phyloP scores from a whole-genome alignment of 2,113 vertebrate genomes.

The Boleophthalmus pectinirostris region DNA sequence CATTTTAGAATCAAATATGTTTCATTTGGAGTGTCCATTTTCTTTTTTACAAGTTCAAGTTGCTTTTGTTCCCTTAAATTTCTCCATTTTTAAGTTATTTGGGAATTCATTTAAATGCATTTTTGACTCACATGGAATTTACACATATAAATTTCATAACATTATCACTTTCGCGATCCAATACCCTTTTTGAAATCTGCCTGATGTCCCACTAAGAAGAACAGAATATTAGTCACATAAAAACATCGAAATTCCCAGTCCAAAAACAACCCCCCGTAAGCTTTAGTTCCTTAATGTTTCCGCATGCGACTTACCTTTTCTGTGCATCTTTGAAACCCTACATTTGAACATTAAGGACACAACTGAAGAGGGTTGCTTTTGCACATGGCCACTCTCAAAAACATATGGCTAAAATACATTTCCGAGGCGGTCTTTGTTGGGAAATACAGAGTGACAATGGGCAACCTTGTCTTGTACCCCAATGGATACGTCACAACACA shows the following conservation, averaged over 20 bases:
- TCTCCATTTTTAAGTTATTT: no score
- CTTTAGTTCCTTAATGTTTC: background rate
- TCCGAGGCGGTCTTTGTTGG: constrained; percentile 72
- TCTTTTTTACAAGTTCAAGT: no score
- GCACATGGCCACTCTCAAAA: constrained; percentile 61
- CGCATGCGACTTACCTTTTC: constrained; percentile 25
- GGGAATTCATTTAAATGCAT: no score
- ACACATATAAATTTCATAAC: no score
- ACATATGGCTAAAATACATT: constrained; percentile 59
- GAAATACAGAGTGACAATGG: constrained; percentile 76
- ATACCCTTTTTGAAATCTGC: constrained; percentile 32
- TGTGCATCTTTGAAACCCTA: background rate
- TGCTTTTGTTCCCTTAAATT: no score
- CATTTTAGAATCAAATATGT: no score
- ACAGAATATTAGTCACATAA: constrained; percentile 31
- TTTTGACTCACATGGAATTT: no score
- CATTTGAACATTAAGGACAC: background rate
- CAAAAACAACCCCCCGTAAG: constrained; percentile 60
- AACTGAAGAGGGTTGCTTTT: constrained; percentile 60
- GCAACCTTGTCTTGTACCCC: constrained; percentile 41
- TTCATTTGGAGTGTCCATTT: no score
- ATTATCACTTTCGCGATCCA: background rate
- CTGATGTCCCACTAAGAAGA: constrained; percentile 29
- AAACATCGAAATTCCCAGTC: constrained; percentile 38
- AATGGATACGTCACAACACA: constrained; percentile 52